phyloP scores from a whole-genome alignment of 2,888 invertebrate species.

The Diarsia mendica region DNA sequence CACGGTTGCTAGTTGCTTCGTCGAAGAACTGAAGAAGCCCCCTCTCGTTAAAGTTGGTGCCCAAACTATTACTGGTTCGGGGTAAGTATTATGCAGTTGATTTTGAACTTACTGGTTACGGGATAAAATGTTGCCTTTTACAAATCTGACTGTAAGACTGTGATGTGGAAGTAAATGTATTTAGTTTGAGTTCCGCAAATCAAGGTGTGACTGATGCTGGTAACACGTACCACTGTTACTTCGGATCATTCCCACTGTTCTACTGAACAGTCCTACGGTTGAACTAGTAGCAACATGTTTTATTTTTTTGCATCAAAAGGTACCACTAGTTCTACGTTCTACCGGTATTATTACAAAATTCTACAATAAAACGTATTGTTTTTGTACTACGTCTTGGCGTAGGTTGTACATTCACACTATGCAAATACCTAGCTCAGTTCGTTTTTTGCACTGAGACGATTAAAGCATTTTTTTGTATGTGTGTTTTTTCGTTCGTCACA shows the following conservation, averaged over 20 bases:
- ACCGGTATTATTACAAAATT: no score
- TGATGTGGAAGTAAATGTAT: neutral
- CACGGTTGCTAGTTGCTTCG: conserved; percentile 80
- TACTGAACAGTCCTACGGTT: no score
- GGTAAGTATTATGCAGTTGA: conserved; percentile 64
- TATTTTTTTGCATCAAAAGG: no score
- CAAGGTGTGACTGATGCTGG: neutral
- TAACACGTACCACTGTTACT: neutral
- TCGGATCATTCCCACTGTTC: no score
- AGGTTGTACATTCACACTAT: no score
- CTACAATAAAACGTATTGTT: no score
- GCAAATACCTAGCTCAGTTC: neutral
- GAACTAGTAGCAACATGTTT: no score
- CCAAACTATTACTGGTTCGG: conserved; percentile 69
- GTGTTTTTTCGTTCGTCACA: no score
- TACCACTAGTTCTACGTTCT: no score
- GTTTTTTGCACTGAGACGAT: neutral
- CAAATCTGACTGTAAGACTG: neutral
- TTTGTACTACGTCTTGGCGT: no score
- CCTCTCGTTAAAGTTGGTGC: conserved; percentile 74
- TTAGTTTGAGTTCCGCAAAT: neutral
- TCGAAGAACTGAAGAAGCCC: no score
- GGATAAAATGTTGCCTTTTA: neutral
- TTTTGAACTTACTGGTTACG: neutral
- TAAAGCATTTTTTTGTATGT: neutral